Percentiles rank a stretch among this genome's conserved stretches.
phyloP scores from a whole-genome alignment of 2,113 vertebrate species.

The Astatotilapia flaviijosephi region DNA sequence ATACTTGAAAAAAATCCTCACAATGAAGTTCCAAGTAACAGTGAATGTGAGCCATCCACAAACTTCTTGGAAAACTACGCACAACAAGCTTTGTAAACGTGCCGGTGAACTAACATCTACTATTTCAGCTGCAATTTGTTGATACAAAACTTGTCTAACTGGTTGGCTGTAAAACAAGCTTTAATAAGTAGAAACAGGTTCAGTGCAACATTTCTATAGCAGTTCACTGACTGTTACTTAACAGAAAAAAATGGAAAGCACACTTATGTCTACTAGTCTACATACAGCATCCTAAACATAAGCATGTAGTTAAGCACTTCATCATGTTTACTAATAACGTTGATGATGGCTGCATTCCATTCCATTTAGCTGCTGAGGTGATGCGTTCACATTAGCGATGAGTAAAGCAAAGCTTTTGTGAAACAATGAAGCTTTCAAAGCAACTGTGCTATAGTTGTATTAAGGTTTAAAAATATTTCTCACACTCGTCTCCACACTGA shows the following conservation, averaged over 20 bases:
- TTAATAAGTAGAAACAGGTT: neutral
- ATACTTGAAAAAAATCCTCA: neutral
- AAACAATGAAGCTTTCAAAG: neutral
- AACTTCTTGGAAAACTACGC: neutral
- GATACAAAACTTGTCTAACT: neutral
- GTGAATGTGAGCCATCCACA: neutral
- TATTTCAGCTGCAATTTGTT: neutral
- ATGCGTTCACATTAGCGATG: neutral
- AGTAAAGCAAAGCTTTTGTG: neutral
- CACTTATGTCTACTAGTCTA: neutral
- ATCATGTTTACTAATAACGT: neutral
- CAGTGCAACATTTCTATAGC: neutral
- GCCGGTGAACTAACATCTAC: neutral
- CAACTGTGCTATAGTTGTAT: neutral
- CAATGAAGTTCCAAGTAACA: neutral
- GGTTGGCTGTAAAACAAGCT: neutral
- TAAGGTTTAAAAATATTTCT: neutral
- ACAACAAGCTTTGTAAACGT: neutral
- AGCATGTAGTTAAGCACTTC: neutral
- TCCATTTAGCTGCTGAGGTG: neutral
- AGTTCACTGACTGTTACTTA: neutral
- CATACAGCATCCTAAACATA: neutral
- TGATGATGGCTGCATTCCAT: neutral
- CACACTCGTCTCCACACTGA: neutral
- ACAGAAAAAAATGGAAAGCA: neutral